Evolutionary conservation across 2,797 vertebrate genomes (phyloP).

Genomic region (Macropodus opercularis): DNA sequence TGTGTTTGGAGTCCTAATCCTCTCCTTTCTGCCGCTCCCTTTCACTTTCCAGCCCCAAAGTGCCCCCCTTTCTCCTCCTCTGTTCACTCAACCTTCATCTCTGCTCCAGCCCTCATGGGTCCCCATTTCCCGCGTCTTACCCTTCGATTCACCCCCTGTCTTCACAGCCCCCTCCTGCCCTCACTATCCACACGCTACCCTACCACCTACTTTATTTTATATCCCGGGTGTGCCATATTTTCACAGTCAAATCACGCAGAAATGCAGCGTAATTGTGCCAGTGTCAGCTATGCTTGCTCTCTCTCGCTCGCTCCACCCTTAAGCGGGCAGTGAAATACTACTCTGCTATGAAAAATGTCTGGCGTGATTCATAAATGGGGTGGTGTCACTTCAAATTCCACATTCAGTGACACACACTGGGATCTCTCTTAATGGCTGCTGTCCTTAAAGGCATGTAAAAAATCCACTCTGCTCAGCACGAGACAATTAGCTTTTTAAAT

Average conservation of each 20-base stretch:
- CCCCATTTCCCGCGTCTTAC: slow-evolving; percentile 65
- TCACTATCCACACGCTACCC: slow-evolving; percentile 29
- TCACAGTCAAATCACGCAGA: slow-evolving; percentile 77
- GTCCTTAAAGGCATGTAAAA: slow-evolving; percentile 4
- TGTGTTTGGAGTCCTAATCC: slow-evolving; percentile 43
- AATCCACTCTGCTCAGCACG: neutral
- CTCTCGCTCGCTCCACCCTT: slow-evolving; percentile 35
- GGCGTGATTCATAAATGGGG: slow-evolving; percentile 37
- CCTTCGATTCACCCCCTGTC: slow-evolving; percentile 60
- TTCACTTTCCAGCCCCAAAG: slow-evolving; percentile 51
- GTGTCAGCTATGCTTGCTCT: slow-evolving; percentile 59
- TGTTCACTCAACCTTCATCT: slow-evolving; percentile 58
- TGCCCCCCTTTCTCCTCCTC: slow-evolving; percentile 22
- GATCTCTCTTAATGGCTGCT: slow-evolving; percentile 2
- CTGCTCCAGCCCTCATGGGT: slow-evolving; percentile 52
- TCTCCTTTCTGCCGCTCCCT: slow-evolving; percentile 40
- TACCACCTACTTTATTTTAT: slow-evolving; percentile 32
- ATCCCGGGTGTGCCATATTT: slow-evolving; percentile 48
- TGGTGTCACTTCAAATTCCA: slow-evolving; percentile 33
- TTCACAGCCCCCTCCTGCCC: slow-evolving; percentile 31
- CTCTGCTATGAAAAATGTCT: slow-evolving; percentile 38
- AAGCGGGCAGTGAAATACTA: slow-evolving; percentile 34
- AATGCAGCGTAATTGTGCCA: slow-evolving; percentile 75
- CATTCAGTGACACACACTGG: slow-evolving; percentile 26
- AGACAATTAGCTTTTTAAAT: neutral